phyloP scores from a whole-genome alignment of 1,140 invertebrate genomes.

The Camponotus floridanus region DNA sequence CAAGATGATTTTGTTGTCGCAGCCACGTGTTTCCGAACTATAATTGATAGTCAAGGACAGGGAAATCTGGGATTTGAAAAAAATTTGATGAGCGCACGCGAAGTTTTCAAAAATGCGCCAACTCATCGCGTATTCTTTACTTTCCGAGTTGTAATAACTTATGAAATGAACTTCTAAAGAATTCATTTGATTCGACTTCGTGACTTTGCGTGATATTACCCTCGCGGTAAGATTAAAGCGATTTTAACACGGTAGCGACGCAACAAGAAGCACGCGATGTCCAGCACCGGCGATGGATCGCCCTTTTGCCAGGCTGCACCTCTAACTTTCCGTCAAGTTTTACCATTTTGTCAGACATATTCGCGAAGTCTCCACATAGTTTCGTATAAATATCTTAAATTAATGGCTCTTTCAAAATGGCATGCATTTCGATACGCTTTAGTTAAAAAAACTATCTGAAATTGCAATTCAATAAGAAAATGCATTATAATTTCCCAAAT shows the following conservation, averaged over 20 bases:
- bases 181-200: constrained; percentile 53
- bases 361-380: not conserved
- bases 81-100: constrained; percentile 23
- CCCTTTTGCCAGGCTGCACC: constrained; percentile 25
- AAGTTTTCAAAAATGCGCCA: constrained; percentile 20
- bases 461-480: not conserved
- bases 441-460: not conserved
- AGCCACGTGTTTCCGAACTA: not conserved
- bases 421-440: not conserved
- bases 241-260: constrained; percentile 44
- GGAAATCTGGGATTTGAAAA: not conserved
- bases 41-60: not conserved
- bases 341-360: constrained; percentile 31
- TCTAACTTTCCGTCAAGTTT: constrained; percentile 18
- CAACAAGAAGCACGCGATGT: constrained; percentile 49
- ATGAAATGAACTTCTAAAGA: constrained; percentile 49
- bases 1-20: not conserved
- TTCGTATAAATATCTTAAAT: not conserved
- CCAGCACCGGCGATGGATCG: constrained; percentile 32
- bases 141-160: constrained; percentile 52
- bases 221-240: constrained; percentile 51
- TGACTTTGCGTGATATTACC: constrained; percentile 40
- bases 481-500: not conserved
- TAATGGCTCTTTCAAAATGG: constrained; percentile 11
- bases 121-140: constrained; percentile 41